Conservation (phyloP, 2,797 vertebrate species). For the Acanthornis magna region DNA sequence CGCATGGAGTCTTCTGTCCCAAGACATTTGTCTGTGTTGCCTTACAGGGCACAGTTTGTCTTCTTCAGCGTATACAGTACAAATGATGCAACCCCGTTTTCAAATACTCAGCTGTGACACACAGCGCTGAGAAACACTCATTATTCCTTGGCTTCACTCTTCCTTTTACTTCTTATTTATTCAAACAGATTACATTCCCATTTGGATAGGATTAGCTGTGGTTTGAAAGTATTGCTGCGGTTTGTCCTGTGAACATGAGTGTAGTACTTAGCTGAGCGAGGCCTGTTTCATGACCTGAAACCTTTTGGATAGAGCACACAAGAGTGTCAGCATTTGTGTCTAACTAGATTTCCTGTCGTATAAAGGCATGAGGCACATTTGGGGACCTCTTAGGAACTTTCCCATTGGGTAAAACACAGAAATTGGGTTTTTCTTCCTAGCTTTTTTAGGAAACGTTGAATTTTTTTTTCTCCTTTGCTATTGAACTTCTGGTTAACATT, state of each 20-base stretch:
- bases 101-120: not conserved
- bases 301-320: slow-evolving; percentile 30
- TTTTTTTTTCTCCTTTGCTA: not conserved
- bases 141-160: slow-evolving; percentile 36
- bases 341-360: slow-evolving; percentile 39
- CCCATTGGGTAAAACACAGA: not conserved
- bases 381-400: not conserved
- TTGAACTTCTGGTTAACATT: not conserved
- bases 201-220: slow-evolving; percentile 62
- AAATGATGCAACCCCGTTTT: slow-evolving; percentile 34
- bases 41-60: slow-evolving; percentile 9
- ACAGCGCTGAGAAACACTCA: not conserved
- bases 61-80: not conserved
- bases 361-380: slow-evolving; percentile 23
- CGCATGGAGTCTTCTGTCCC: not conserved
- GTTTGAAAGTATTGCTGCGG: slow-evolving; percentile 50
- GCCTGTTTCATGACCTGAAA: slow-evolving; percentile 53
- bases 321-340: slow-evolving; percentile 34
- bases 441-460: not conserved
- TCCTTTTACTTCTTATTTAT: slow-evolving; percentile 63
- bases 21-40: not conserved
- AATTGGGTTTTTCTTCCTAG: not conserved
- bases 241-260: slow-evolving; percentile 59
- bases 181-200: slow-evolving; percentile 63
- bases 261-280: slow-evolving; percentile 47